A percentile compares a stretch with the other conserved stretches of the same genome.
These are phyloP conservation scores for Epinephelus coioides DNA, from an alignment of 2,797 vertebrate species.

Conservation along the genomic window DNA sequence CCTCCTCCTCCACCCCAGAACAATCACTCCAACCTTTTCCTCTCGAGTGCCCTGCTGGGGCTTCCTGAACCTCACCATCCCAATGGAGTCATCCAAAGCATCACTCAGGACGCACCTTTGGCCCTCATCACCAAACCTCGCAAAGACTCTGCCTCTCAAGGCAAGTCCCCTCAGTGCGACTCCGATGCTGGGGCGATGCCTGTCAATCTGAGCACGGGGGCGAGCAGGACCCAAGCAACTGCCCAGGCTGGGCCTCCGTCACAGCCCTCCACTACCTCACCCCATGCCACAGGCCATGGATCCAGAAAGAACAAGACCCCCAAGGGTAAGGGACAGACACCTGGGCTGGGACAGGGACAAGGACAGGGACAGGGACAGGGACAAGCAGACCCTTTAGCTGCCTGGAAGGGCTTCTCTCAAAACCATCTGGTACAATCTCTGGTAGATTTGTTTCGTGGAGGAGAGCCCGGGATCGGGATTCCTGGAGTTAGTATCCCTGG, in stretches of 20 bases:
- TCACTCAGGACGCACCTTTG: constrained; percentile 97
- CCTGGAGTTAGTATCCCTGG: constrained; percentile 83
- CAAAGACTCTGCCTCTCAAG: constrained; percentile 84
- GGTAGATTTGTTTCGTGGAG: constrained; percentile 94
- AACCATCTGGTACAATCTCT: constrained; percentile 91
- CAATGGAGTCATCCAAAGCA: constrained; percentile 96
- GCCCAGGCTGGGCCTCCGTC: constrained; percentile 78
- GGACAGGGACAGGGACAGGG: constrained; percentile 63
- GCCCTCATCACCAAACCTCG: constrained; percentile 97
- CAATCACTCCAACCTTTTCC: constrained; percentile 92
- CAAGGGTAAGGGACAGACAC: constrained; percentile 80
- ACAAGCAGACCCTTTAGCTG: constrained; percentile 80
- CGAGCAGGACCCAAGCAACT: constrained; percentile 86
- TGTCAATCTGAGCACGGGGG: constrained; percentile 93
- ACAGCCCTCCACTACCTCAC: constrained; percentile 89
- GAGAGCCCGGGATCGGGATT: constrained; percentile 87
- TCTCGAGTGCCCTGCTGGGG: constrained; percentile 96
- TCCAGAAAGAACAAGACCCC: constrained; percentile 93
- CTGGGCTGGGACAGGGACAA: constrained; percentile 62
- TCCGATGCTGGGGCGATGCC: constrained; percentile 87
- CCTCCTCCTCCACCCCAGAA: constrained; percentile 89
- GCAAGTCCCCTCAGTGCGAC: constrained; percentile 86
- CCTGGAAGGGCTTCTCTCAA: constrained; percentile 90
- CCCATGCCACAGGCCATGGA: constrained; percentile 87
- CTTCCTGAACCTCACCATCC: constrained; percentile 90